Evolutionary conservation across 2,888 invertebrate species (phyloP), one percentile per base, ranked within the genome.

Genomic region (Ormyrus pomaceus): DNA sequence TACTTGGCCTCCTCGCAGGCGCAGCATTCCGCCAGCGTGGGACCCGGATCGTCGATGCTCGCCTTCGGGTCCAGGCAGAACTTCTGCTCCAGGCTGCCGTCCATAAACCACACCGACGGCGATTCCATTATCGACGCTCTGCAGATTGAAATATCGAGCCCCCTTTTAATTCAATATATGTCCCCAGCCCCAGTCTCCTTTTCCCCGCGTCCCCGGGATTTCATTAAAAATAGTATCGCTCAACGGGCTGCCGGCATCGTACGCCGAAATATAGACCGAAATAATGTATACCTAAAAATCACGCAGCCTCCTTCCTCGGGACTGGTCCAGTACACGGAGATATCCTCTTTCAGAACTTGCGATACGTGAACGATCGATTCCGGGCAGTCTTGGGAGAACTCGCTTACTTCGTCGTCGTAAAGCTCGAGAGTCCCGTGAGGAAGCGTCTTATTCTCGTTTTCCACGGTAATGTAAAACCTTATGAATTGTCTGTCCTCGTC

Each of bases 1-100:
- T 99, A 99, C 90, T 98, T 97, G 79, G 99, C 99, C 88, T 98
- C 97, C 87, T 98, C 98, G 89, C 98, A 98, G 8, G 98, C 97
- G 91, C 98, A 98, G 90, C 98, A 98, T 83, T 94, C 93, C 0
- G 84, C 51, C 76, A 92, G 91, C 1, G 88, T 86, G 2, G 91
- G 92, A 46, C 90, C 92, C 71, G 89, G 92, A 80, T 91, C 91
- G n/a, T 92, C 92, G 78, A 93, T 92, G 72, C 92, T 92, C 84
- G 92, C 93, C 84, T 92, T 93, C 84, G 93, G 95, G 91, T 94
- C 93, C 87, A 95, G 96, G 88, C 98, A 98, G 72, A 98, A 92
- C 55, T 95, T 94, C 87, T 94, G 93, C 10, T 95, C 95, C 70
- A 98, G 92, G 83, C 94, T 94, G 0, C 96, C 97, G 48, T 83